Evolutionary conservation across 1,140 invertebrate species (phyloP).

Genomic region (Nephotettix cincticeps): DNA sequence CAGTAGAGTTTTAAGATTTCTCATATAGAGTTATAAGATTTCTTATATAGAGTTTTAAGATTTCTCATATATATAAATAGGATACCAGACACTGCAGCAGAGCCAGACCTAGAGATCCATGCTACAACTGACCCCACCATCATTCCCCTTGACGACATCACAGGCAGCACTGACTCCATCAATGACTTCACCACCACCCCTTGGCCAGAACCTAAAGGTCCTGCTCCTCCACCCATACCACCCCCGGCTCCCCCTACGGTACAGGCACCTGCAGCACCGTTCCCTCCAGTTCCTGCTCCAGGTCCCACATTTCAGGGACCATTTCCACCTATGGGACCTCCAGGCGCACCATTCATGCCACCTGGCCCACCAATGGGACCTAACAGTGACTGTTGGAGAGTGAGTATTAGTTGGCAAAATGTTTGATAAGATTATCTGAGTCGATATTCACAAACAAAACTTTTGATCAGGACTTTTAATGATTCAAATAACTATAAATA

Average conservation of each 20-base stretch:
- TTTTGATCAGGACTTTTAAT: background rate
- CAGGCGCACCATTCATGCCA: background rate
- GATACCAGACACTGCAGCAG: constrained; percentile 81
- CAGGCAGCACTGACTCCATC: constrained; percentile 74
- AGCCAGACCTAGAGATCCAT: constrained; percentile 82
- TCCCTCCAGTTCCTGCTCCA: background rate
- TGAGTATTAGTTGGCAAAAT: background rate
- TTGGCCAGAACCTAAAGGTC: constrained; percentile 76
- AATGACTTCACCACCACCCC: constrained; percentile 70
- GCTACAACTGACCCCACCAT: constrained; percentile 69
- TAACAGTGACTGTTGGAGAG: background rate
- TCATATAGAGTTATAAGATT: no score
- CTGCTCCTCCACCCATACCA: constrained; percentile 51
- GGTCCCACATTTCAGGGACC: background rate
- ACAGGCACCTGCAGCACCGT: background rate
- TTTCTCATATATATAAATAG: constrained; percentile 47
- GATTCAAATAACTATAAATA: no score
- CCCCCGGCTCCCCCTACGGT: background rate
- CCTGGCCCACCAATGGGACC: background rate
- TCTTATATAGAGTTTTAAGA: no score
- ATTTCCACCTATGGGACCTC: background rate
- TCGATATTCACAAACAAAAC: background rate
- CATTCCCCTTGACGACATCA: constrained; percentile 87
- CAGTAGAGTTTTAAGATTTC: no score
- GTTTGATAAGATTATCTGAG: background rate